Evolutionary conservation across 2,888 invertebrate genomes (phyloP).

Genomic region (Calameuta filiformis): DNA sequence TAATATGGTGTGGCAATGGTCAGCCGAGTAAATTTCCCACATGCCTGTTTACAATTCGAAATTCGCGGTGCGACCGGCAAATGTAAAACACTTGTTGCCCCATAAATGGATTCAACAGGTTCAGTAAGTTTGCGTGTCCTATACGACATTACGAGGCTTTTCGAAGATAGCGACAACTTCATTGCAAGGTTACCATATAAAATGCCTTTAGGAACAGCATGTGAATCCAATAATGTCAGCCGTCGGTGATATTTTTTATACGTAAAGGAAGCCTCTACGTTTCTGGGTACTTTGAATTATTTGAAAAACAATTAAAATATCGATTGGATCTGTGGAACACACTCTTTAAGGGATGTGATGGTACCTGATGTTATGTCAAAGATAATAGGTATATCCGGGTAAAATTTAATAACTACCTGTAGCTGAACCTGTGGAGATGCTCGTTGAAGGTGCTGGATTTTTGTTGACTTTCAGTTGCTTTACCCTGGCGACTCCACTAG

Average conservation of each 20-base stretch:
- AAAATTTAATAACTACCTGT: constrained; percentile 49
- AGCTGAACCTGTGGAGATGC: constrained; percentile 50
- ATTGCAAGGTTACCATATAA: not conserved
- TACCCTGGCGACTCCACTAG: constrained; percentile 48
- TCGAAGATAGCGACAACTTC: not conserved
- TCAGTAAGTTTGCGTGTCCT: constrained; percentile 9
- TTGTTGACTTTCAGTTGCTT: constrained; percentile 37
- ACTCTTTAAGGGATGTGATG: not conserved
- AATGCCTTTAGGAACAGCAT: not conserved
- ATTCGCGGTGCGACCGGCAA: not conserved
- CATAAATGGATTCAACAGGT: constrained; percentile 29
- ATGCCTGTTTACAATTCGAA: not conserved
- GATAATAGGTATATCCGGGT: not conserved
- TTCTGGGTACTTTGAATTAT: not conserved
- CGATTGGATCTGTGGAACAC: not conserved
- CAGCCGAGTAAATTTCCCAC: not conserved
- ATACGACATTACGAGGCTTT: not conserved
- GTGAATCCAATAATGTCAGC: not conserved
- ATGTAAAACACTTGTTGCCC: constrained; percentile 28
- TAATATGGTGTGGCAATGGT: not conserved
- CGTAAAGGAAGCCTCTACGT: too few species aligned
- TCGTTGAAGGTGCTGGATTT: constrained; percentile 9
- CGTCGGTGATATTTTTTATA: not conserved
- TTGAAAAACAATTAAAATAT: not conserved
- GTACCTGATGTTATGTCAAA: not conserved